Evolutionary conservation across 2,888 invertebrate species (phyloP).

Genomic region (Apodemia mormo): DNA sequence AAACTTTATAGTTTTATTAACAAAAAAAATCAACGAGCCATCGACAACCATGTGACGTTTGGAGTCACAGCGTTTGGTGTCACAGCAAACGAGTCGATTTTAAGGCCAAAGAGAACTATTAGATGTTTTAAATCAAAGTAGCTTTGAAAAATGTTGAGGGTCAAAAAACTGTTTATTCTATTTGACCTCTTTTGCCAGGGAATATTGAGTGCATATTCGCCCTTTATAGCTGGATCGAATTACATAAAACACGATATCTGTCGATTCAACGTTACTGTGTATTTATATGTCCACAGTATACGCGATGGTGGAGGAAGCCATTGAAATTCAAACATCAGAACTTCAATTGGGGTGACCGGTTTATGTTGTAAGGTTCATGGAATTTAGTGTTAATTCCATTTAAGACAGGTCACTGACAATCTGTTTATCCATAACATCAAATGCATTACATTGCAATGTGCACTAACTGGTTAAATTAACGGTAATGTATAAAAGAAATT

Average conservation of each 20-base stretch:
- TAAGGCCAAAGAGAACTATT: too few relatives aligned
- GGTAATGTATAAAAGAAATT: too few relatives aligned
- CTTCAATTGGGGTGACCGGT: constrained; percentile 8
- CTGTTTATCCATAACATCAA: too few relatives aligned
- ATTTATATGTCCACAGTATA: neutral
- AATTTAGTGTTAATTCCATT: constrained; percentile 1
- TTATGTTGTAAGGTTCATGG: constrained; percentile 1
- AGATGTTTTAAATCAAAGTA: too few relatives aligned
- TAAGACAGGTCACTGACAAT: neutral
- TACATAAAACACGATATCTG: constrained; percentile 3
- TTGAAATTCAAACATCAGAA: constrained; percentile 11
- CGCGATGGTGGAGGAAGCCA: neutral
- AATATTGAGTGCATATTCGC: neutral
- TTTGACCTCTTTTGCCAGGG: neutral
- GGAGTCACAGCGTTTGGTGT: too few relatives aligned
- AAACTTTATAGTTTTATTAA: too few relatives aligned
- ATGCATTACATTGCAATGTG: too few relatives aligned
- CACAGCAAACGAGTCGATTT: too few relatives aligned
- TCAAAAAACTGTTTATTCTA: neutral
- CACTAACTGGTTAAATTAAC: too few relatives aligned
- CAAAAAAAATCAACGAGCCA: too few relatives aligned
- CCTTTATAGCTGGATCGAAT: neutral
- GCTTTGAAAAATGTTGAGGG: neutral
- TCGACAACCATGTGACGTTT: too few relatives aligned
- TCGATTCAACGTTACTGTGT: neutral